Base-by-base conservation (phyloP, 1,140 invertebrate species). In the Camponotus pennsylvanicus region DNA sequence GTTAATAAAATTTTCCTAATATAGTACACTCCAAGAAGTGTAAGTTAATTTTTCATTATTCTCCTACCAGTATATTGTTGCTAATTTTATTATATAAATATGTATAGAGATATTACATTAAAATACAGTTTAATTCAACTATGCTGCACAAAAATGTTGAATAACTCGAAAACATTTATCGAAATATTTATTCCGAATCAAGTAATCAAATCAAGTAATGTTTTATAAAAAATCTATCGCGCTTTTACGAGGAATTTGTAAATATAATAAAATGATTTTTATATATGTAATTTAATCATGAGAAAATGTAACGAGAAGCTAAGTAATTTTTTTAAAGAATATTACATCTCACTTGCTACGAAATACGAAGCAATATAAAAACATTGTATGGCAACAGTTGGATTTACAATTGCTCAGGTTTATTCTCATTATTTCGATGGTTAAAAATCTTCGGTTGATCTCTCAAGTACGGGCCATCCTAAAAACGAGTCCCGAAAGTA, bases 401-500 rank as follows among this genome's bases (percentile, higher is more conserved):
- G 13, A 45, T 6, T 40, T 42, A 45, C 5, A 66, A 40, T 64
- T 5, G 21, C n/a, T 7, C 15, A 40, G 3, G 45, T 78, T 37
- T 52, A 73, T 37, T 52, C 49, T 37, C 32, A 40, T 52, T 49
- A 64, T 32, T 64, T 79, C 42, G 7, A 6, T 32, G 37, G n/a
- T 63, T 52, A 52, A 52, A 77, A 77, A 64, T 27, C 40, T 34
- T 77, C 42, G 18, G 55, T 61, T 55, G 8, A 21, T 61, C 18
- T n/a, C n/a, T 15, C 11, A 45, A 37, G 32, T 37, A 37, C 42
- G 77, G 45, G 34, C n/a, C 45, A 80, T 55, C 78, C 66, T 69
- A 78, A 75, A 85, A 86, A 76, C 52, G 57, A 71, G 83, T 86
- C 55, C 57, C 61, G 59, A 85, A 77, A 83, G 70, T 75, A 63